phyloP scores from a whole-genome alignment of 35 echinoderm and acorn worm genomes.

The Holothuria glaberrima region DNA sequence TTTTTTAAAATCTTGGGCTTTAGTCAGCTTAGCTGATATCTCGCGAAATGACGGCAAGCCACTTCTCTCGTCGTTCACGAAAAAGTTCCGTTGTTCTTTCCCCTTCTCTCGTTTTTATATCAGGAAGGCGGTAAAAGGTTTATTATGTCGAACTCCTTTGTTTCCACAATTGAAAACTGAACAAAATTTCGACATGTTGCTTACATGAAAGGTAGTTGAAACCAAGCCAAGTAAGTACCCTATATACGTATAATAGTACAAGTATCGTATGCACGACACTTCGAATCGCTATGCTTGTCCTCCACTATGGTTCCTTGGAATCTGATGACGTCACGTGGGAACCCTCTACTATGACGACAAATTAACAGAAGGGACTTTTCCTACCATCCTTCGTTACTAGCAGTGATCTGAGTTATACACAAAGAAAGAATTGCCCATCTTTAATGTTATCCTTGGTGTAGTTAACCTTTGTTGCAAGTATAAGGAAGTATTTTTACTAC shows the following conservation, averaged over 20 bases:
- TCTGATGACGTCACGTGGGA: conserved; percentile 27
- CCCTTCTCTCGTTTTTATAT: conserved; percentile 1
- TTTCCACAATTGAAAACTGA: conserved; percentile 29
- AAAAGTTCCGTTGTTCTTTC: conserved; percentile 13
- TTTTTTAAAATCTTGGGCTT: too few species aligned
- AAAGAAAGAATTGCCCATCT: too few species aligned
- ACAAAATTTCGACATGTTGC: conserved; percentile 34
- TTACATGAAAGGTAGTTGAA: too few species aligned
- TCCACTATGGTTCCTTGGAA: conserved; percentile 1
- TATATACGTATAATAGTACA: not conserved
- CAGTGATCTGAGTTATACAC: too few species aligned
- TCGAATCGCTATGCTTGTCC: not conserved
- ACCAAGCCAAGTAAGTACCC: not conserved
- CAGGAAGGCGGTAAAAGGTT: conserved; percentile 43
- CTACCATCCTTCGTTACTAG: too few species aligned
- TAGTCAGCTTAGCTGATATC: too few species aligned
- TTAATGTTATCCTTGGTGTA: too few species aligned
- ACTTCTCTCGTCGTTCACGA: conserved; percentile 26
- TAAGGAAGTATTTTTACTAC: too few species aligned
- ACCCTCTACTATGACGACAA: not conserved
- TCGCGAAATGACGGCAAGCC: conserved; percentile 21
- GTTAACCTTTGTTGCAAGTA: too few species aligned
- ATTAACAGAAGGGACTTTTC: too few species aligned
- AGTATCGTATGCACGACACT: not conserved
- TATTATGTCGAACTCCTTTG: conserved; percentile 19